Evolutionary conservation across 2,797 vertebrate genomes (phyloP), one percentile per base, ranked within the genome.

Genomic region (Chromobotia macracanthus): DNA sequence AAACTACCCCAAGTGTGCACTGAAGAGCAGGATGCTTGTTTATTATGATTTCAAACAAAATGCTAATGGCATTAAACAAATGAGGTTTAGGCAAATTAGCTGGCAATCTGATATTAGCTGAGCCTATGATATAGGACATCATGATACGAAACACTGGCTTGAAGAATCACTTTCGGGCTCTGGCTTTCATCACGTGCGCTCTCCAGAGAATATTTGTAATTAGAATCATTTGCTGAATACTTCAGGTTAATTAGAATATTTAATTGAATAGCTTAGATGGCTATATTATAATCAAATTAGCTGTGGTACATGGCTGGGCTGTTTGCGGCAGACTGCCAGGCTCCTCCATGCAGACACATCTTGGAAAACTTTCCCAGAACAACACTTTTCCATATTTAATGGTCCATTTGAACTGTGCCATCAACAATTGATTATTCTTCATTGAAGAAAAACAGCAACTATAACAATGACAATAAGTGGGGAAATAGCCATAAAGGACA

Each of bases 241-340:
- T 99, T 99, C 96, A 97, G 97, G 97, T 99, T 99, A 99, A 99
- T 99, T 99, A 99, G 97, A 99, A 99, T 99, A 99, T 99, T 99
- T 99, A 99, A 99, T 99, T 99, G 97, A 99, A 99, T 97, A 99
- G 97, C 97, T 98, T 96, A 97, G 97, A 99, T 99, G 97, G 98
- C 97, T 99, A 98, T 99, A 99, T 99, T 99, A 99, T 99, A 97
- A 99, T 97, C 97, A 98, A 99, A 99, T 99, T 97, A 99, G 97
- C 95, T 92, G 92, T 93, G 92, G 93, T 95, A 92, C 94, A 93
- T 94, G 93, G 94, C 50, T 72, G 69, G 69, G 94, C 94, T 94
- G 95, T 94, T 95, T 78, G 81, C 67, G 76, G 82, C 84, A 85
- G 84, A 85, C 84, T 80, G 82, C 68, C 75, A 72, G 81, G 64